Conservation (phyloP, 2,888 invertebrate species). For the Anticlea derivata region DNA sequence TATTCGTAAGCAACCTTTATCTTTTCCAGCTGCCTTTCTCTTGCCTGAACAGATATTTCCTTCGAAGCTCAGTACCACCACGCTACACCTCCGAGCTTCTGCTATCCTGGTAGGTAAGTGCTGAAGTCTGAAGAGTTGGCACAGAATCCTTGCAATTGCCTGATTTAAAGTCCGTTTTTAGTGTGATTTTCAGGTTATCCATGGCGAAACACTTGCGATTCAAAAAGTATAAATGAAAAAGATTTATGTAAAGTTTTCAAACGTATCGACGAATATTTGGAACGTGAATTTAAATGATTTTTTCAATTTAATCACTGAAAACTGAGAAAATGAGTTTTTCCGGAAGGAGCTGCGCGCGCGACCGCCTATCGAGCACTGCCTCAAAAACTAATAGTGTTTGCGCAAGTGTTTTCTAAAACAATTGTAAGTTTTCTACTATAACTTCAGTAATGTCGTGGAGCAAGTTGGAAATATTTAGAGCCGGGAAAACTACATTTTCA, state of each 20-base stretch:
- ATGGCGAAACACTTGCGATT: conserved; percentile 3
- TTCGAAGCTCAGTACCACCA: too few relatives aligned
- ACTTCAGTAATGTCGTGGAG: conserved; percentile 67
- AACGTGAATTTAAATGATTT: conserved; percentile 9
- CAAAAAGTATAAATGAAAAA: not conserved
- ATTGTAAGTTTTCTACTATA: conserved; percentile 80
- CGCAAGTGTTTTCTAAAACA: conserved; percentile 81
- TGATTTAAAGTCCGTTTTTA: not conserved
- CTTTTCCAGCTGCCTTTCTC: not conserved
- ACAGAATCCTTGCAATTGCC: not conserved
- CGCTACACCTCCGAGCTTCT: not conserved
- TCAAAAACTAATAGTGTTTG: conserved; percentile 69
- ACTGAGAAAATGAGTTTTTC: conserved; percentile 20
- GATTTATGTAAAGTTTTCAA: not conserved
- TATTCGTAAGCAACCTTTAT: conserved; percentile 5
- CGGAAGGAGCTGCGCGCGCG: conserved; percentile 46
- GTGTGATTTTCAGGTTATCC: conserved; percentile 11
- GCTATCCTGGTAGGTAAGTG: not conserved
- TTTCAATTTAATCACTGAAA: conserved; percentile 27
- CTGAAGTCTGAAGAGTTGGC: conserved; percentile 1
- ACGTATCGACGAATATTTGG: not conserved
- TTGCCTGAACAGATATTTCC: too few relatives aligned
- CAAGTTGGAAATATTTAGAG: conserved; percentile 24
- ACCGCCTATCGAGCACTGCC: conserved; percentile 55
- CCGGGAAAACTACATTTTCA: not conserved